phyloP scores from a whole-genome alignment of 1,140 invertebrate genomes.

The Lordiphosa mommai region DNA sequence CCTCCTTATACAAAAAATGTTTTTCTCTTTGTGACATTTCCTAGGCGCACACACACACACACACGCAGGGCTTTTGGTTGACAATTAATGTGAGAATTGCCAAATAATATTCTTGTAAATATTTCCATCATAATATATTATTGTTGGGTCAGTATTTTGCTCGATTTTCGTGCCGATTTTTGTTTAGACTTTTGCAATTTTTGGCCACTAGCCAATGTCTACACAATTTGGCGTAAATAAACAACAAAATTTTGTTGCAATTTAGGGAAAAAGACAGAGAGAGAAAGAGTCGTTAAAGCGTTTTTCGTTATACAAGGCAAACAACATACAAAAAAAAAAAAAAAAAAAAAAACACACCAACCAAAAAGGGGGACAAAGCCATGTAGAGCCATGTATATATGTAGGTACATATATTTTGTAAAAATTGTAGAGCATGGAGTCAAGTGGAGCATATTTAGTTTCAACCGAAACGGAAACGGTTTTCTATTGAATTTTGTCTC shows the following conservation, averaged over 20 bases:
- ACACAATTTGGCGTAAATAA: conserved; percentile 74
- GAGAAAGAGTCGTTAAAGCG: conserved; percentile 33
- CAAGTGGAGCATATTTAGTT: neutral
- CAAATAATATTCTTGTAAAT: conserved; percentile 28
- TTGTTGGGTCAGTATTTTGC: conserved; percentile 29
- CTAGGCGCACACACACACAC: conserved; percentile 3
- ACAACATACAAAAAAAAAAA: too few relatives aligned
- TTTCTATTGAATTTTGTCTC: too few relatives aligned
- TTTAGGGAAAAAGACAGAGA: conserved; percentile 13
- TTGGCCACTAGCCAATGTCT: conserved; percentile 63
- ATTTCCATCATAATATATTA: conserved; percentile 27
- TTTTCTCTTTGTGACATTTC: conserved; percentile 17
- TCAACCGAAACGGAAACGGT: too few relatives aligned
- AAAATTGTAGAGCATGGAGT: neutral
- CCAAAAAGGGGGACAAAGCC: conserved; percentile 20
- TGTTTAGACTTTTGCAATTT: conserved; percentile 43
- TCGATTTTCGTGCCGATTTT: conserved; percentile 11
- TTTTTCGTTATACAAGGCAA: conserved; percentile 19
- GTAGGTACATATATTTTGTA: too few relatives aligned
- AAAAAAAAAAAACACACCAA: conserved; percentile 31
- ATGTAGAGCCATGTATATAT: too few relatives aligned
- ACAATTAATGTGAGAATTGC: conserved; percentile 28
- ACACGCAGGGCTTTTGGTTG: conserved; percentile 1
- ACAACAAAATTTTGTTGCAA: conserved; percentile 68
- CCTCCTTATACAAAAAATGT: neutral